Conservation (phyloP, 2,113 vertebrate species). For the Trachemys scripta region DNA sequence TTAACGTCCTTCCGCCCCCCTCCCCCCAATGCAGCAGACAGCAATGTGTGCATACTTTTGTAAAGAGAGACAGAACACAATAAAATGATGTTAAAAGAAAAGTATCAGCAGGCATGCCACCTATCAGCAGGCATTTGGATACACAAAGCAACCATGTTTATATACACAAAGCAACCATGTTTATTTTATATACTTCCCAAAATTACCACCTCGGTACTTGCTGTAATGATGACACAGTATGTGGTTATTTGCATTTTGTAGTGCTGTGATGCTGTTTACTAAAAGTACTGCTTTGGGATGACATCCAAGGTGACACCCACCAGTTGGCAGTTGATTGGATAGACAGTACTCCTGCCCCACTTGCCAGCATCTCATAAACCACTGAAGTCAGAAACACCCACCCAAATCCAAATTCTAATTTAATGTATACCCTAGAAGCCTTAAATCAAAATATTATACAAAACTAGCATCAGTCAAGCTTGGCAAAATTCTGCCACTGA, state of each 20-base stretch:
- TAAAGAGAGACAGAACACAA: neutral
- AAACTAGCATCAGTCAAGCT: neutral
- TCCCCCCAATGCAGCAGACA: neutral
- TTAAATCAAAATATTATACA: neutral
- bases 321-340: neutral
- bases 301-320: neutral
- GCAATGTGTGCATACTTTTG: neutral
- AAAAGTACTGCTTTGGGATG: neutral
- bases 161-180: slow-evolving; percentile 3
- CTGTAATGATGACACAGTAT: slow-evolving; percentile 25
- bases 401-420: neutral
- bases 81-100: neutral
- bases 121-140: slow-evolving; percentile 48
- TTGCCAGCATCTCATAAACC: neutral
- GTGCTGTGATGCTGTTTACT: neutral
- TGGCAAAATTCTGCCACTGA: neutral
- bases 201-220: slow-evolving; percentile 41
- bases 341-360: neutral
- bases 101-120: slow-evolving; percentile 4
- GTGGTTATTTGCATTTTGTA: slow-evolving; percentile 30
- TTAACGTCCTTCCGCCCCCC: neutral
- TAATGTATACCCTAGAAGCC: neutral
- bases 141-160: neutral
- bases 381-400: neutral
- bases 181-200: slow-evolving; percentile 55